Conservation (phyloP, 2,113 vertebrate genomes). For the Isurus oxyrinchus region DNA sequence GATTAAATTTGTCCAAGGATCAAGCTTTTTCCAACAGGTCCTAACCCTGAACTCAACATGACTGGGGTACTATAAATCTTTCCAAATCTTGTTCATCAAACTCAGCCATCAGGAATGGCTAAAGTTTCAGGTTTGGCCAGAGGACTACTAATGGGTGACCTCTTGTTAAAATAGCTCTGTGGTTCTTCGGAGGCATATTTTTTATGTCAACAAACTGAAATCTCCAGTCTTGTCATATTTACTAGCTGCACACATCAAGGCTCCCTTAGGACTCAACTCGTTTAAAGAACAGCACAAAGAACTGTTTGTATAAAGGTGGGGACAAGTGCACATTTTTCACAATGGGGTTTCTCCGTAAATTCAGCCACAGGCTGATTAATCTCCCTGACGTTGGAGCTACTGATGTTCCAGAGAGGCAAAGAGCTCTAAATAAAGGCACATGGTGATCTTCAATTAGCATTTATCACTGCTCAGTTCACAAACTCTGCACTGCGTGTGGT, state of each 20-base stretch:
- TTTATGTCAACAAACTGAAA: constrained; percentile 20
- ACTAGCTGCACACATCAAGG: background rate
- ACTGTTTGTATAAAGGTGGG: constrained; percentile 6
- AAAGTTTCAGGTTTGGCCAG: background rate
- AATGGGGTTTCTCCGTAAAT: background rate
- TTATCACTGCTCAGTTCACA: constrained; percentile 24
- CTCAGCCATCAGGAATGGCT: constrained; percentile 13
- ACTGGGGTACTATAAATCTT: background rate
- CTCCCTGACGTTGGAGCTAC: constrained; percentile 19
- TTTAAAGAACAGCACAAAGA: constrained; percentile 1
- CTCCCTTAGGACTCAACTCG: background rate
- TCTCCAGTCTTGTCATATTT: constrained; percentile 34
- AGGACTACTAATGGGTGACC: constrained; percentile 23
- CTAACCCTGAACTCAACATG: constrained; percentile 32
- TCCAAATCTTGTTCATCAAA: constrained; percentile 17
- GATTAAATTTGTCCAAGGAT: constrained; percentile 23
- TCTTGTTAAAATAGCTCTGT: background rate
- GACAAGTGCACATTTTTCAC: constrained; percentile 16
- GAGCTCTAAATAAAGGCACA: constrained; percentile 19
- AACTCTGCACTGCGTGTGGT: constrained; percentile 30
- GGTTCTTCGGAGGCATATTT: background rate
- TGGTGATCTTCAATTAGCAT: constrained; percentile 28
- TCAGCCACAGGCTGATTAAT: constrained; percentile 22
- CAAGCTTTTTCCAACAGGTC: background rate
- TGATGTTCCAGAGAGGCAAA: background rate